Evolutionary conservation across 2,797 vertebrate species (phyloP).

Genomic region (Xyrichtys novacula): DNA sequence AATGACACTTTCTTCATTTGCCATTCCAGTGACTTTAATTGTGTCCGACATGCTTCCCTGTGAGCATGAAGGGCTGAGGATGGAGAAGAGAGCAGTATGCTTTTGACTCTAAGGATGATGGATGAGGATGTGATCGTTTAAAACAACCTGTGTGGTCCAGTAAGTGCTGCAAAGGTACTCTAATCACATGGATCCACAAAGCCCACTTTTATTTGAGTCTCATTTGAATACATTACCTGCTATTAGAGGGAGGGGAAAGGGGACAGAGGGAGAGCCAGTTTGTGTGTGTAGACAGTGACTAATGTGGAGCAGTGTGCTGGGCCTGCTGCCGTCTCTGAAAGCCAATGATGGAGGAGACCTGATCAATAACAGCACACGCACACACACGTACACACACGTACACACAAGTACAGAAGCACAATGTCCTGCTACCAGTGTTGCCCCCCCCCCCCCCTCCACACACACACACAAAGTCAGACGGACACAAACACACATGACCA

Average conservation of each 20-base stretch:
- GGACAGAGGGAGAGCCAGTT: background rate
- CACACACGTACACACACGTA: conserved; percentile 16
- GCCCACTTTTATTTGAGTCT: conserved; percentile 30
- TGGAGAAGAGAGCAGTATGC: background rate
- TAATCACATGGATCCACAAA: conserved; percentile 24
- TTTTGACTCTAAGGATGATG: conserved; percentile 3
- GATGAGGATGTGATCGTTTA: conserved; percentile 9
- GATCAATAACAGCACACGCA: conserved; percentile 64
- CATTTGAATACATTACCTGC: conserved; percentile 52
- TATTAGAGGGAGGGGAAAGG: conserved; percentile 1
- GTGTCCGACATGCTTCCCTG: background rate
- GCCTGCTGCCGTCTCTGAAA: conserved; percentile 63
- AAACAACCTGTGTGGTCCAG: conserved; percentile 15
- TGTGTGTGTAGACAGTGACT: conserved; percentile 50
- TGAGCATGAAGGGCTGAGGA: background rate
- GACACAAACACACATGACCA: conserved; percentile 1
- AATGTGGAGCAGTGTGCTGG: conserved; percentile 48
- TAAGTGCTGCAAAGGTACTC: conserved; percentile 1
- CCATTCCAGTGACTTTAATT: background rate
- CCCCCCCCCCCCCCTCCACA: background rate
- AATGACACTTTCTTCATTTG: background rate
- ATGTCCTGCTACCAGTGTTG: too few relatives aligned
- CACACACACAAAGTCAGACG: background rate
- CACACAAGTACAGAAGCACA: background rate
- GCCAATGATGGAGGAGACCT: conserved; percentile 67